A percentile compares a stretch with the other conserved stretches of the same genome.
These are phyloP conservation scores for Epinephelus coioides DNA, from an alignment of 2,797 vertebrate genomes.

Conservation along the genomic window DNA sequence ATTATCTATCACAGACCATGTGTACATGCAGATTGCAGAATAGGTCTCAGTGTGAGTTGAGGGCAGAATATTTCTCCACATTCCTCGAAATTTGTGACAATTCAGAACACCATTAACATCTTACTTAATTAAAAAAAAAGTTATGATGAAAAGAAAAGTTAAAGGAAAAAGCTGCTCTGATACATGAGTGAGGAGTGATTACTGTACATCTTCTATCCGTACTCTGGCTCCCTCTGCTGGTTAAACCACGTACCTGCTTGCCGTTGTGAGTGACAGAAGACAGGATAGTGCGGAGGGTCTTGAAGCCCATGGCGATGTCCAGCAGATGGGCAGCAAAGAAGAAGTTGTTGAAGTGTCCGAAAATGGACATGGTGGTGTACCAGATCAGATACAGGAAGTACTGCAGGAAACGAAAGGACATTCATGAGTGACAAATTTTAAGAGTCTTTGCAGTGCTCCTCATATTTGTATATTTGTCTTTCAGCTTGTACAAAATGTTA, in stretches of 20 bases:
- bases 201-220: neutral
- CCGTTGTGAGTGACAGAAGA: constrained; percentile 99
- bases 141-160: neutral
- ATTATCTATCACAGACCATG: constrained; percentile 3
- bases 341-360: constrained; percentile 99
- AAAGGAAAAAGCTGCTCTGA: neutral
- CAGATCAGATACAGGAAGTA: constrained; percentile 97
- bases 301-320: constrained; percentile 99
- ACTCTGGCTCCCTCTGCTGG: constrained; percentile 72
- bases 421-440: neutral
- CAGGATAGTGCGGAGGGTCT: constrained; percentile 96
- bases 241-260: constrained; percentile 89
- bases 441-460: neutral
- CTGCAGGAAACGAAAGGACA: constrained; percentile 73
- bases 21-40: neutral
- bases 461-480: neutral
- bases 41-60: neutral
- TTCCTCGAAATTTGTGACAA: neutral
- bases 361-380: constrained; percentile 97
- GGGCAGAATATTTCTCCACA: neutral
- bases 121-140: neutral
- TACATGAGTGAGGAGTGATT: too few species aligned
- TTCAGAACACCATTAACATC: neutral
- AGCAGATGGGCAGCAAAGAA: constrained; percentile 98
- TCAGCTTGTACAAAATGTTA: neutral